These are phyloP conservation scores for Mionectes olivaceus DNA, from an alignment of 2,797 vertebrate genomes.

Conservation along the genomic window DNA sequence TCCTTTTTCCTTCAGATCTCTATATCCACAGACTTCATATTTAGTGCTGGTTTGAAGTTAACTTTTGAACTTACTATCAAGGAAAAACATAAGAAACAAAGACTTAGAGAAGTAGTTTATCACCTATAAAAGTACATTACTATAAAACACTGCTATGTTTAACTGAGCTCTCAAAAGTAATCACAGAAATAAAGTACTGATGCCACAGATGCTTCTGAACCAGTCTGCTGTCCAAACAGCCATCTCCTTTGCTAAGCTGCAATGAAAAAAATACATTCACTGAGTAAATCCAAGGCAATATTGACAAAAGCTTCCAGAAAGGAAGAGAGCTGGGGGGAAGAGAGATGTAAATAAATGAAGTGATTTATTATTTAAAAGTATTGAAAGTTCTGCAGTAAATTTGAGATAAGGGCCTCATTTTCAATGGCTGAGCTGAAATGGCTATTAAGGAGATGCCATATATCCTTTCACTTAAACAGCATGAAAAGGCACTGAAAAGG, in stretches of 20 bases:
- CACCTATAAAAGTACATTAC: not conserved
- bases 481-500: not conserved
- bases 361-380: not conserved
- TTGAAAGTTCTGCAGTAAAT: not conserved
- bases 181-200: not conserved
- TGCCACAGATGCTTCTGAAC: not conserved
- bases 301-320: not conserved
- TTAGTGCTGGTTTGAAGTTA: not conserved
- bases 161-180: not conserved
- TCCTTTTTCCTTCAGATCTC: not conserved
- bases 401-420: not conserved
- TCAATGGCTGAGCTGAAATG: not conserved
- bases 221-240: not conserved
- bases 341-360: not conserved
- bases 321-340: not conserved
- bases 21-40: not conserved
- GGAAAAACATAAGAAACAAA: not conserved
- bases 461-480: not conserved
- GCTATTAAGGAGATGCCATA: not conserved
- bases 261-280: not conserved
- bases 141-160: not conserved
- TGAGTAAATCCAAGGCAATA: not conserved
- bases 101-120: not conserved
- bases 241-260: not conserved
- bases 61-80: not conserved